phyloP scores from a whole-genome alignment of 2,113 vertebrate genomes.

The Laticauda laticaudata region DNA sequence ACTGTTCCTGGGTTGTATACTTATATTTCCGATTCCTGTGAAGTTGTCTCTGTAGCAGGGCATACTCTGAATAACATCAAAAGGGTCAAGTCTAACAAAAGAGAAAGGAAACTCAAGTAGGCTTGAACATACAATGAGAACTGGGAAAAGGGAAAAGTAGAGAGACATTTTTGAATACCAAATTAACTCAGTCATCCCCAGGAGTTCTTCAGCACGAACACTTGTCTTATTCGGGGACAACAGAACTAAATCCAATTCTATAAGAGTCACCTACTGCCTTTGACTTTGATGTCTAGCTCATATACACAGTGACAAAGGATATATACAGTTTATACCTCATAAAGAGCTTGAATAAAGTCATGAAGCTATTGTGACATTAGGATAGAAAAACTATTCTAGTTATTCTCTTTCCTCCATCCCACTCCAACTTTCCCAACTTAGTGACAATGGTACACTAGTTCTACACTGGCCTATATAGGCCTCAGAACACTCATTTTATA shows the following conservation, averaged over 20 bases:
- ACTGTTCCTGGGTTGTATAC: conserved; percentile 66
- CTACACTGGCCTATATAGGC: not conserved
- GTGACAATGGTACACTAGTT: not conserved
- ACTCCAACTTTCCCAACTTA: not conserved
- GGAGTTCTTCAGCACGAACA: conserved; percentile 76
- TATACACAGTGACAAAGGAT: not conserved
- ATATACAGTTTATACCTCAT: not conserved
- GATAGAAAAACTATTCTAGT: not conserved
- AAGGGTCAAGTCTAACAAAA: conserved; percentile 88
- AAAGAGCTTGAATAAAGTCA: conserved; percentile 32
- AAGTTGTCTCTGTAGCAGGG: conserved; percentile 85
- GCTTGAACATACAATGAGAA: conserved; percentile 81
- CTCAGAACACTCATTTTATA: not conserved
- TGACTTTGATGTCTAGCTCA: conserved; percentile 70
- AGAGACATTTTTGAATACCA: conserved; percentile 77
- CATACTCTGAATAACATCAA: conserved; percentile 89
- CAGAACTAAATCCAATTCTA: conserved; percentile 61
- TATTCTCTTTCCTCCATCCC: not conserved
- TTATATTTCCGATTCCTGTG: conserved; percentile 87
- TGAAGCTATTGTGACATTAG: conserved; percentile 9
- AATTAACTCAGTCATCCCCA: conserved; percentile 78
- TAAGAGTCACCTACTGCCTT: conserved; percentile 70
- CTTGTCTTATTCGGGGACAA: conserved; percentile 75
- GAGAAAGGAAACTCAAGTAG: conserved; percentile 90
- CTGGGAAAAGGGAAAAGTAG: conserved; percentile 72